Evolutionary conservation across 2,888 invertebrate genomes (phyloP).

Genomic region (Drosophila seclusa): DNA sequence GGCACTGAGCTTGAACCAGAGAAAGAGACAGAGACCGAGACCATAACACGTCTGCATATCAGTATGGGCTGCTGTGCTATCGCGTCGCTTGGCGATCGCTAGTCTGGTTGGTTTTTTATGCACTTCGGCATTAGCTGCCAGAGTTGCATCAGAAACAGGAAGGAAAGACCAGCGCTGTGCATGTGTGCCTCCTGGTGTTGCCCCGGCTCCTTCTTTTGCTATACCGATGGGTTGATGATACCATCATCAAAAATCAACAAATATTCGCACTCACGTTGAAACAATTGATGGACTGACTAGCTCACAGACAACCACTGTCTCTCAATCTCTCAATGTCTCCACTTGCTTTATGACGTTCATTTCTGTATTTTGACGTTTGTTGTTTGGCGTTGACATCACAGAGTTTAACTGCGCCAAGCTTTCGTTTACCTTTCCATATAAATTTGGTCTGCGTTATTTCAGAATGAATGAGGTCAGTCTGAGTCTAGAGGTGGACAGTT

Average conservation of each 20-base stretch:
- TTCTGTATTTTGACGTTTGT: constrained; percentile 53
- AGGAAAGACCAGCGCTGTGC: constrained; percentile 41
- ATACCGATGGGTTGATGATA: constrained; percentile 44
- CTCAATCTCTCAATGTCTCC: constrained; percentile 44
- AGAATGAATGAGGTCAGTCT: constrained; percentile 9
- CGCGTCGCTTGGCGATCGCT: constrained; percentile 41
- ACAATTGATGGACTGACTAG: constrained; percentile 56
- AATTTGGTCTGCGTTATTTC: constrained; percentile 18
- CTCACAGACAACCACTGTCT: constrained; percentile 40
- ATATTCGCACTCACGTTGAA: constrained; percentile 60
- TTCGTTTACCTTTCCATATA: constrained; percentile 24
- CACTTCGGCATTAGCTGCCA: constrained; percentile 34
- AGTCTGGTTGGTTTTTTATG: constrained; percentile 50
- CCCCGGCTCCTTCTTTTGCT: constrained; percentile 21
- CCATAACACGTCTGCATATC: constrained; percentile 20
- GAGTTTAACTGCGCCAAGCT: constrained; percentile 29
- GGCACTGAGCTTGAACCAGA: constrained; percentile 5
- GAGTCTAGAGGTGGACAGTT: background rate
- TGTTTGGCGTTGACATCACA: constrained; percentile 62
- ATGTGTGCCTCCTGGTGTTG: constrained; percentile 38
- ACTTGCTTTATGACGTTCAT: constrained; percentile 55
- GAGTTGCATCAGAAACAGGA: constrained; percentile 43
- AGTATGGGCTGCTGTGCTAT: constrained; percentile 12
- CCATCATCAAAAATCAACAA: constrained; percentile 52
- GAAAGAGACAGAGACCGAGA: constrained; percentile 19